phyloP scores from a whole-genome alignment of 1,140 invertebrate genomes.

The Heterodera carotae region DNA sequence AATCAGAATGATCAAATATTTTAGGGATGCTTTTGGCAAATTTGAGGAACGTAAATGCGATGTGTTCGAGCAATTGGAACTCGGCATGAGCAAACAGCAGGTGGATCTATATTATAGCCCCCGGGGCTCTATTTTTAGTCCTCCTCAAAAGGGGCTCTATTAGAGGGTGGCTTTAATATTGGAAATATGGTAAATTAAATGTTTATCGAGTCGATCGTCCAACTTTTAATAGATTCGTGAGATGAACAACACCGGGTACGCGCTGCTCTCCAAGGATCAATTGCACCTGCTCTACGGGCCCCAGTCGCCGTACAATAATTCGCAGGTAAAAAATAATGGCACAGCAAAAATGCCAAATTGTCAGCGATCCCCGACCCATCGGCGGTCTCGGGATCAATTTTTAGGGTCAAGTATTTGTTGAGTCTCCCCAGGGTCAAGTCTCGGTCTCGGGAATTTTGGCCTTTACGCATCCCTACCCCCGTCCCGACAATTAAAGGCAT shows the following conservation, averaged over 20 bases:
- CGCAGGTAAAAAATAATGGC: neutral
- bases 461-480: too few relatives aligned
- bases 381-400: too few relatives aligned
- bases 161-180: too few relatives aligned
- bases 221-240: conserved; percentile 41
- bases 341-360: conserved; percentile 6
- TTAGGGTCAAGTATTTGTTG: too few relatives aligned
- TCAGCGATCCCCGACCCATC: too few relatives aligned
- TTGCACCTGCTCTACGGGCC: conserved; percentile 56
- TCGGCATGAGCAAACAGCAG: conserved; percentile 50
- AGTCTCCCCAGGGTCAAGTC: too few relatives aligned
- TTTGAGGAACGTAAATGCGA: conserved; percentile 56
- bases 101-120: too few relatives aligned
- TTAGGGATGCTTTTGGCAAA: conserved; percentile 43
- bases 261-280: conserved; percentile 51
- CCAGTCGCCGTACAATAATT: conserved; percentile 56
- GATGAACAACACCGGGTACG: conserved; percentile 56
- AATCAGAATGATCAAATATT: neutral
- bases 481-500: neutral
- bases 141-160: too few relatives aligned
- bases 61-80: conserved; percentile 48
- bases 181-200: too few relatives aligned
- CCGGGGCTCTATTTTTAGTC: too few relatives aligned
- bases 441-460: too few relatives aligned
- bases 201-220: too few relatives aligned